Evolutionary conservation across 2,113 vertebrate species (phyloP), one percentile per base, ranked within the genome.

Genomic region (Pterophyllum scalare): DNA sequence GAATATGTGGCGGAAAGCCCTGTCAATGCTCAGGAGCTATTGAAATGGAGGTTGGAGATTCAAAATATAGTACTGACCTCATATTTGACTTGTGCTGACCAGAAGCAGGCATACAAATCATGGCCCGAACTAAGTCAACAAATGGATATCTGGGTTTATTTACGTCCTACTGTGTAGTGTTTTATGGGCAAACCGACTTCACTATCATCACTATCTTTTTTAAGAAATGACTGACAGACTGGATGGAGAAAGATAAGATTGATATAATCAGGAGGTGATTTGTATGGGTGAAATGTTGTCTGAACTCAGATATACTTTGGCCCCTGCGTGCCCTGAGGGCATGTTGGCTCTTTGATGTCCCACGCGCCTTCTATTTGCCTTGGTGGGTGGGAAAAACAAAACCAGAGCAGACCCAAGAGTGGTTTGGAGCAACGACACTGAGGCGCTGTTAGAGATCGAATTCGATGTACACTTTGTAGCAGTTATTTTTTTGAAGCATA

Each of bases 1-100:
- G 84, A 87, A 84, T 85, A 77, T 77, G 87, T 79, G 61, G 61
- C 22, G 59, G 82, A 86, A 80, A 81, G 83, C 75, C 59, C 64
- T 76, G 87, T 91, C 81, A 89, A 79, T 86, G 86, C 87, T 91
- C 88, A 61, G 77, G 78, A 38, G 62, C 77, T 33, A 89, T 82
- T 91, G 87, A 94, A 91, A 88, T 59, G 79, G 76, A 90, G 92
- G 87, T 75, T 70, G 79, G 70, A 67, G 75, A 88, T 89, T 95
- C 77, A 93, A 96, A 95, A 95, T 95, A 95, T 85, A 72, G 46
- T 72, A 94, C 89, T 79, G 15, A 93, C 91, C 93, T 93, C 89
- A 89, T 93, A 88, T 95, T 95, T 95, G 89, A 91, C 92, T 93
- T 93, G 88, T 83, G 80, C 84, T 79, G 88, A 92, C 93, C 94